phyloP scores from a whole-genome alignment of 2,797 vertebrate genomes.

The Falco peregrinus region DNA sequence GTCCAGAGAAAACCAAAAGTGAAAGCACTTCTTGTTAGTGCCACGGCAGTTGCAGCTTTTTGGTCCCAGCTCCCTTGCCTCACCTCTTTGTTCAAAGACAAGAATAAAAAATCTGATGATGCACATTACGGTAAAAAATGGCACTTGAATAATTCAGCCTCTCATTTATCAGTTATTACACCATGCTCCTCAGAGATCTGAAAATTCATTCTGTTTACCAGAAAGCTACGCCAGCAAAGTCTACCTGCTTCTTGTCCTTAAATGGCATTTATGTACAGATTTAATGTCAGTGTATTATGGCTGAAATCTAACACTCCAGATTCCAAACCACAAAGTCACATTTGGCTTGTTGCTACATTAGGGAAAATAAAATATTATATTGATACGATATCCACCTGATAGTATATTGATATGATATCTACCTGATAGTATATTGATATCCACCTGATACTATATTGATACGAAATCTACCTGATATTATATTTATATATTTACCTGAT shows the following conservation, averaged over 20 bases:
- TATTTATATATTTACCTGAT: too few species aligned
- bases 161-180: neutral
- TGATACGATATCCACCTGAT: too few species aligned
- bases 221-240: conserved; percentile 17
- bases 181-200: conserved; percentile 49
- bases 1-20: neutral
- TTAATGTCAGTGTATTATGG: neutral
- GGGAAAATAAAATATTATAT: neutral
- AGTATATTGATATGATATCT: too few species aligned
- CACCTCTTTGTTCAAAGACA: neutral
- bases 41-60: neutral
- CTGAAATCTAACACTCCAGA: neutral
- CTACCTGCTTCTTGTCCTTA: neutral
- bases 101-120: neutral
- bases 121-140: neutral
- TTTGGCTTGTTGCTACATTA: neutral
- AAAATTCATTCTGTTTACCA: conserved; percentile 3
- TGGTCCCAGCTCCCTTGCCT: neutral
- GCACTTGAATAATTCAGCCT: neutral
- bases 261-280: neutral
- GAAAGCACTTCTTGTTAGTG: neutral
- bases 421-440: too few species aligned
- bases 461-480: too few species aligned
- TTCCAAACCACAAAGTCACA: neutral
- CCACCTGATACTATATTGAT: too few species aligned